phyloP scores from a whole-genome alignment of 92 coral and sea anemone species.

The Scolanthus callimorphus region DNA sequence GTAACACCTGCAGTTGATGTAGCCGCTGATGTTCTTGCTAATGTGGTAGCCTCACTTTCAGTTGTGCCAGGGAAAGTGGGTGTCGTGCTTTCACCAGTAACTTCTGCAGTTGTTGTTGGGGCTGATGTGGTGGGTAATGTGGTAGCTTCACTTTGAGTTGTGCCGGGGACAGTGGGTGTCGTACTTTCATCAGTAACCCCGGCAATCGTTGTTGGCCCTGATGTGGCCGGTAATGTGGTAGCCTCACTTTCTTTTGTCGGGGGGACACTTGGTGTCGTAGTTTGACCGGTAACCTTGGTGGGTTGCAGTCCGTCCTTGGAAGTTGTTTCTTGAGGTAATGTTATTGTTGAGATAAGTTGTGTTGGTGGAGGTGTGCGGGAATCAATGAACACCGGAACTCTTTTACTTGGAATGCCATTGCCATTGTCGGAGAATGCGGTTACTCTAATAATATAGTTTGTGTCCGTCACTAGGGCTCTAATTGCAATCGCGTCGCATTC shows the following conservation, averaged over 20 bases:
- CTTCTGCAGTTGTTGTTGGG: background rate
- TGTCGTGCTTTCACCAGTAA: background rate
- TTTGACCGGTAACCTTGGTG: no score
- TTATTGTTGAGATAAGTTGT: no score
- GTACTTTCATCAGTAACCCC: background rate
- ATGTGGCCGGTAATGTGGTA: background rate
- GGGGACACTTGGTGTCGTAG: no score
- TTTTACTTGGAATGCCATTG: conserved; percentile 22
- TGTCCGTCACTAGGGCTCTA: background rate
- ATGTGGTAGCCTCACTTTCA: no score
- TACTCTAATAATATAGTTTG: conserved; percentile 8
- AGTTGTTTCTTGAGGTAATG: background rate
- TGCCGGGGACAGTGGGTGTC: background rate
- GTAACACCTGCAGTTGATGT: no score
- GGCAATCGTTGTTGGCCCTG: background rate
- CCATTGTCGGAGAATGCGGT: conserved; percentile 16
- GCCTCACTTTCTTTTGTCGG: no score
- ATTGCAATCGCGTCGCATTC: conserved; percentile 2
- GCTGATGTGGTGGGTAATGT: background rate
- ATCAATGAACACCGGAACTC: background rate
- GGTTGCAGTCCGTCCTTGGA: no score
- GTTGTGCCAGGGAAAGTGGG: background rate
- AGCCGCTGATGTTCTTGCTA: no score
- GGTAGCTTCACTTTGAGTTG: background rate
- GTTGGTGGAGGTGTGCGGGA: no score